Evolutionary conservation across 2,797 vertebrate genomes (phyloP), one percentile per base, ranked within the genome.

Genomic region (Arctocebus calabarensis): DNA sequence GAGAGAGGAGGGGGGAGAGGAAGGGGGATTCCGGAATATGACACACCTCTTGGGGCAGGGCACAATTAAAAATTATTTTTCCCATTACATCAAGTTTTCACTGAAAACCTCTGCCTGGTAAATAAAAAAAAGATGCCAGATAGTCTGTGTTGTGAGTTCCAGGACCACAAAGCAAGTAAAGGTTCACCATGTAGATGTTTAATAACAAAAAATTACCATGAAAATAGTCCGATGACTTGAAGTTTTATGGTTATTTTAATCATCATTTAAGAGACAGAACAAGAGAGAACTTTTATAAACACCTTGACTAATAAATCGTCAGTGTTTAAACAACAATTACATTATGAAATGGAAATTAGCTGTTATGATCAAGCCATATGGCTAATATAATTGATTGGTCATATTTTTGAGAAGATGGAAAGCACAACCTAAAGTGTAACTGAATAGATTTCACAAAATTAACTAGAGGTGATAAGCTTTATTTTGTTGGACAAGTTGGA

Each of bases 311-410:
- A 97, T 97, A 98, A 97, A 97, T 97, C 97, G 95, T 96, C 97
- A 90, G 96, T 93, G 84, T 98, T 98, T 97, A 97, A 98, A 95
- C 95, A 98, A 98, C 96, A 98, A 98, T 98, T 98, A 97, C 84
- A 70, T 96, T 92, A 95, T 95, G 97, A 98, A 97, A 98, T 96
- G 92, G 96, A 97, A 98, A 98, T 98, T 97, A 98, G 95, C 90
- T 97, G 88, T 96, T 97, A 96, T 91, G 91, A 98, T 98, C 97
- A 98, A 98, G 94, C 97, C 97, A 98, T 98, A 97, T 98, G 97
- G 98, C 94, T 98, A 98, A 98, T 97, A 97, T 97, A 98, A 98
- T 98, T 98, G 94, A 98, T 98, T 98, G 96, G 94, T 98, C 96
- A 84, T 85, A 97, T 95, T 98, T 98, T 98, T 96, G 4, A 95